Evolutionary conservation across 2,113 vertebrate genomes (phyloP).

Genomic region (Lophura nycthemera): DNA sequence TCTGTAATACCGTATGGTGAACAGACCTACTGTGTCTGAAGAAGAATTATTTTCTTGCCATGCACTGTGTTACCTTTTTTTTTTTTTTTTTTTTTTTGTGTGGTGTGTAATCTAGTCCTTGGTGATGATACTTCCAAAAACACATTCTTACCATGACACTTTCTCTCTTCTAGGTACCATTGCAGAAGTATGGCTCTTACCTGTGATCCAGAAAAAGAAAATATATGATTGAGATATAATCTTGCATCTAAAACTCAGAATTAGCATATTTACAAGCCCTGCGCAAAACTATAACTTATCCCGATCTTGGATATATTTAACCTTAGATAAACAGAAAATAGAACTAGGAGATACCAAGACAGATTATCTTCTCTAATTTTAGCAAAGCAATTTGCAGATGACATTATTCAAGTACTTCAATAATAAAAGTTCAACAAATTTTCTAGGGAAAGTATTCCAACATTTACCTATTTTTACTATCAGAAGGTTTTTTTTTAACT

Average conservation of each 20-base stretch:
- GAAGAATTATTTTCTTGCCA: not conserved
- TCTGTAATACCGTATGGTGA: not conserved
- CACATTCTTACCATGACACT: not conserved
- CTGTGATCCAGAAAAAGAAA: not conserved
- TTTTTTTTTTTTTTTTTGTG: no score
- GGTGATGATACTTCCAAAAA: not conserved
- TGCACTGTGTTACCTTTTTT: not conserved
- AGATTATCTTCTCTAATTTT: not conserved
- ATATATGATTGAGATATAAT: not conserved
- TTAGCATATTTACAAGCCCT: not conserved
- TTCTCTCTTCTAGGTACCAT: not conserved
- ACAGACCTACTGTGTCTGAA: not conserved
- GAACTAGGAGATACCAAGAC: not conserved
- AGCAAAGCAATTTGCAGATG: not conserved
- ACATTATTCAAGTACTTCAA: not conserved
- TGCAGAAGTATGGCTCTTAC: not conserved
- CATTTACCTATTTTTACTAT: not conserved
- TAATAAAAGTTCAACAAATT: not conserved
- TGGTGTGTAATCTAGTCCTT: not conserved
- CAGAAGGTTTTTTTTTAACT: not conserved
- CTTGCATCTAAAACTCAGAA: not conserved
- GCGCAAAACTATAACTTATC: not conserved
- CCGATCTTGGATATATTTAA: not conserved
- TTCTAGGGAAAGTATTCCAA: not conserved
- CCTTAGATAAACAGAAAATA: not conserved